Evolutionary conservation across 2,888 invertebrate genomes (phyloP).

Genomic region (Caenorhabditis panamensis): DNA sequence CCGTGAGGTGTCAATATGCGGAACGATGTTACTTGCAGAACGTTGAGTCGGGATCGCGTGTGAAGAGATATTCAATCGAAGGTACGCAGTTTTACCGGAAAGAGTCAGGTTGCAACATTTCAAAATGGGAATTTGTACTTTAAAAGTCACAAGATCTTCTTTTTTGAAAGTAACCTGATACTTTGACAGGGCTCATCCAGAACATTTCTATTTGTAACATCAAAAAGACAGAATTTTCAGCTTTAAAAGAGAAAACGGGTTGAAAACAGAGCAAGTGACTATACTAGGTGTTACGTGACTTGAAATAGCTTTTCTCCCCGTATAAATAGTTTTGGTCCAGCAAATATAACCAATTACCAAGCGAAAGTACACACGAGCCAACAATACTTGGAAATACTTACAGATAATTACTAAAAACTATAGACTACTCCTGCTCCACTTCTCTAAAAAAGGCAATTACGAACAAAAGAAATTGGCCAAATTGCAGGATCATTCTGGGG

Average conservation of each 20-base stretch:
- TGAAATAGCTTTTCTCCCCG: neutral
- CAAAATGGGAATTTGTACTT: neutral
- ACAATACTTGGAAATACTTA: no score
- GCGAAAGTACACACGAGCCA: neutral
- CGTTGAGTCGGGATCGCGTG: constrained; percentile 29
- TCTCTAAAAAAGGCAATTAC: constrained; percentile 1
- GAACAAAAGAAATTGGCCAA: constrained; percentile 8
- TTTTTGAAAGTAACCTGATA: neutral
- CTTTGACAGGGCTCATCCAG: no score
- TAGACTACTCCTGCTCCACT: neutral
- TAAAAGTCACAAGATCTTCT: neutral
- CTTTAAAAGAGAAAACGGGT: no score
- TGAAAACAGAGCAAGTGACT: neutral
- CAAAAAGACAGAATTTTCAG: no score
- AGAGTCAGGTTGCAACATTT: constrained; percentile 17
- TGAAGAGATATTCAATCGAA: constrained; percentile 71
- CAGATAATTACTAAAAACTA: neutral
- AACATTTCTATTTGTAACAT: no score
- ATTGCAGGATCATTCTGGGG: constrained; percentile 79
- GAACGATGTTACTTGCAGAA: constrained; percentile 34
- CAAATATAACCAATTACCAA: neutral
- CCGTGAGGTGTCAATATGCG: constrained; percentile 9
- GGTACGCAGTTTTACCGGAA: constrained; percentile 38
- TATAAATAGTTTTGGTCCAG: neutral
- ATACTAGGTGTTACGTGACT: neutral